A percentile compares a stretch with the other conserved stretches of the same genome.
Conservation (phyloP, 1,140 invertebrate genomes). For the Thaumatotibia leucotreta region DNA sequence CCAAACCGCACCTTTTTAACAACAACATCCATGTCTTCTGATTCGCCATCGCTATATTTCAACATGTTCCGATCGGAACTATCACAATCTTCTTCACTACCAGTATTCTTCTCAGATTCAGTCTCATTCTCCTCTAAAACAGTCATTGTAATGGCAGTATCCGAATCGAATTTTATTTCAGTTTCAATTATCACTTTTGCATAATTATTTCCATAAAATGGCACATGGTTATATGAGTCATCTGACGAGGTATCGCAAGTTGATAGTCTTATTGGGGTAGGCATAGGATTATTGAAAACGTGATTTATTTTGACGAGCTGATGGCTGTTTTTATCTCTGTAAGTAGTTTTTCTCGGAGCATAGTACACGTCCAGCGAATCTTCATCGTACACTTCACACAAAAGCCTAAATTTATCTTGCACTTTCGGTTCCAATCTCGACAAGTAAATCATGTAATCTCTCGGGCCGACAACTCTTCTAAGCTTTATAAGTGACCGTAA, state of each 20-base stretch:
- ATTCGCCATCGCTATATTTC: conserved; percentile 77
- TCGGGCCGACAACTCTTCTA: conserved; percentile 78
- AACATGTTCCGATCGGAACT: conserved; percentile 71
- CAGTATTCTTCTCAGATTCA: conserved; percentile 59
- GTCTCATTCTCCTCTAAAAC: conserved; percentile 83
- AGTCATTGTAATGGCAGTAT: conserved; percentile 88
- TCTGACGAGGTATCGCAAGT: conserved; percentile 62
- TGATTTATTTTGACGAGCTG: conserved; percentile 57
- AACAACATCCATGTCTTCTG: conserved; percentile 75
- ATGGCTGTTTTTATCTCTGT: conserved; percentile 36
- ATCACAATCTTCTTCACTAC: conserved; percentile 72
- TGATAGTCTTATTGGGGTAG: conserved; percentile 45
- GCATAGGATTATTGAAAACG: conserved; percentile 42
- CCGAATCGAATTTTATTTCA: conserved; percentile 86
- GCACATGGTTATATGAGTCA: conserved; percentile 46
- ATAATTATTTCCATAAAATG: conserved; percentile 56
- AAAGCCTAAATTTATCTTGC: conserved; percentile 80
- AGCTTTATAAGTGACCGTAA: conserved; percentile 82
- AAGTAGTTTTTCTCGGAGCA: conserved; percentile 45
- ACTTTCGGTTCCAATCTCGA: conserved; percentile 73
- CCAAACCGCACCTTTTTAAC: conserved; percentile 86
- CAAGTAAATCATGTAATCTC: conserved; percentile 79
- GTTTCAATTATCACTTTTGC: conserved; percentile 86
- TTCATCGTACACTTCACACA: conserved; percentile 82
- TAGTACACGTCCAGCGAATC: conserved; percentile 68